phyloP scores from a whole-genome alignment of 2,888 invertebrate genomes.

The Scrobipalpa atriplicella region DNA sequence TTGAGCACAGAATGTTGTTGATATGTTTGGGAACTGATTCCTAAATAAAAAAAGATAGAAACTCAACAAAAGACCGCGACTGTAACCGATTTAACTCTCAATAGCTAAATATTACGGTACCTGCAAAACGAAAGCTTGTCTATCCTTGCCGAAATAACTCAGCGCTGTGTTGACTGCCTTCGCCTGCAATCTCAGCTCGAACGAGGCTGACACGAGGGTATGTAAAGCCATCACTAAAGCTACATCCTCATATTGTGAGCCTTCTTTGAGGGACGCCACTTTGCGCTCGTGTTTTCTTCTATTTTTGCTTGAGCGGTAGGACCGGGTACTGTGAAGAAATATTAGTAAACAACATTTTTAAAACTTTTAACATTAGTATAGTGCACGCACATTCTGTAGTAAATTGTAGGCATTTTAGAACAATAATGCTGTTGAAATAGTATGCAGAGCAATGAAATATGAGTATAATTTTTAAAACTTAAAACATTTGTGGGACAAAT shows the following conservation, averaged over 20 bases:
- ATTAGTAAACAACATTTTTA: background rate
- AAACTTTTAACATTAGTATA: no score
- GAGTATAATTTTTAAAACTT: no score
- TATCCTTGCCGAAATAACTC: slow-evolving; percentile 68
- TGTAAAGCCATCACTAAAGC: slow-evolving; percentile 89
- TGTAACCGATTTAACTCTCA: no score
- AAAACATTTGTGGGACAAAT: no score
- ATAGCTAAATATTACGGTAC: slow-evolving; percentile 43
- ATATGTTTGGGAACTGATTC: no score
- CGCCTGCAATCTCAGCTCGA: slow-evolving; percentile 81
- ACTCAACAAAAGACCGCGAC: no score
- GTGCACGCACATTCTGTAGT: no score
- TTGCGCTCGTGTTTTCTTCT: slow-evolving; percentile 93
- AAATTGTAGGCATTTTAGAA: no score
- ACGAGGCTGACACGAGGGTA: slow-evolving; percentile 83
- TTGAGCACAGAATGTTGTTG: no score
- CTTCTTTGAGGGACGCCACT: slow-evolving; percentile 92
- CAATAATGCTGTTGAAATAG: no score
- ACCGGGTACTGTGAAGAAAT: slow-evolving; percentile 72
- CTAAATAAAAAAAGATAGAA: no score
- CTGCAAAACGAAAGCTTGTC: slow-evolving; percentile 71
- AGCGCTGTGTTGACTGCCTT: slow-evolving; percentile 80
- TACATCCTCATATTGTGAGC: slow-evolving; percentile 94
- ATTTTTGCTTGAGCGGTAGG: slow-evolving; percentile 90
- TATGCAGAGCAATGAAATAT: no score